Conservation (phyloP, 2,797 vertebrate species). For the Neomorphus geoffroyi region DNA sequence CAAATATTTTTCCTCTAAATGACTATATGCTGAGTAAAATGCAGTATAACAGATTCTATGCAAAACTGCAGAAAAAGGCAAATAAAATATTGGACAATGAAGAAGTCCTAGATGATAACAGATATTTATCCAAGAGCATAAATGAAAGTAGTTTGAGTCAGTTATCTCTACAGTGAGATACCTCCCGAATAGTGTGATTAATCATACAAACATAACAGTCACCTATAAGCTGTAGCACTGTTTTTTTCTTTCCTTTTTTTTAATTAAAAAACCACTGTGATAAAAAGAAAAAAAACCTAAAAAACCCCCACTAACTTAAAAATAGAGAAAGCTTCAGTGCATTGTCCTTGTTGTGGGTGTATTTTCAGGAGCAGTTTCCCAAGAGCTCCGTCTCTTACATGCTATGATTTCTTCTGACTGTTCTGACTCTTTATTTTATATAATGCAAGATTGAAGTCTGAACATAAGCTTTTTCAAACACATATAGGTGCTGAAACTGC, state of each 20-base stretch:
- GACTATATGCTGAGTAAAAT: background rate
- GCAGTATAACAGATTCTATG: background rate
- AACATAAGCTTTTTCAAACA: background rate
- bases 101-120: background rate
- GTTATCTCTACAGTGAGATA: background rate
- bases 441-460: background rate
- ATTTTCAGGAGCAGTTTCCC: background rate
- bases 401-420: background rate
- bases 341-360: background rate
- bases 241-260: background rate
- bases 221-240: background rate
- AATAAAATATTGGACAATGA: background rate
- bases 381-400: background rate
- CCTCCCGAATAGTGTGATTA: background rate
- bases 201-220: background rate
- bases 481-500: background rate
- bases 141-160: background rate
- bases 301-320: background rate
- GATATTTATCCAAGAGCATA: background rate
- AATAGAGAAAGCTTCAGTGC: background rate
- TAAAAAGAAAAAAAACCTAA: background rate
- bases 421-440: background rate
- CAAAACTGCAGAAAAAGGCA: background rate
- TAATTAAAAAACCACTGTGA: rapidly evolving
- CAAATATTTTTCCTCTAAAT: background rate